Base-by-base conservation (phyloP, 92 coral and sea anemone genomes). In the Porites rus region DNA sequence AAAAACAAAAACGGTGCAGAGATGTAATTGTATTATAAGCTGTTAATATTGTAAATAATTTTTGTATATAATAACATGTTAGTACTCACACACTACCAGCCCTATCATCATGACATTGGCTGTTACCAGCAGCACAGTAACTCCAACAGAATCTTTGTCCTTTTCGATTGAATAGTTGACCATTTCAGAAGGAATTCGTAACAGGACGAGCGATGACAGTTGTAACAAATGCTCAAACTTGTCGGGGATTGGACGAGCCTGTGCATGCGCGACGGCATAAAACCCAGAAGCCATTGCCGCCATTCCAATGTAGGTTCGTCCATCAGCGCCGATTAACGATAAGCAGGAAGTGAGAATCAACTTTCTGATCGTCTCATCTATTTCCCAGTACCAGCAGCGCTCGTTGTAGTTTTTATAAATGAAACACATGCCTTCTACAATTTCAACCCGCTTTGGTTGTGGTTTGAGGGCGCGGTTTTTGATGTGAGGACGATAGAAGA, bases 261-360 rank as follows among this genome's bases (percentile, higher is more conserved):
- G 93, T 8, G 93, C 95, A 75, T 90, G 86, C 28, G 87, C 91
- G 18, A 92, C 95, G 22, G 95, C 95, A 78, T 92, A 92, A 76
- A 92, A 82, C 65, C 95, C 95, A 54, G 95, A 92, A 18, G 93
- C 95, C 93, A 90, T 92, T 31, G 95, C 95, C 9, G 90, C 88
- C 82, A 90, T 72, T 51, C 95, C 95, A n/a, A 92, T 67, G 78
- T 92, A 92, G 75, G 93, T 90, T 65, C 91, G 86, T 0, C 95
- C 95, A 62, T 92, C 95, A 9, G 95, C 87, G 46, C 95, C 95
- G 78, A 92, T 87, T 69, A 90, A 82, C 22, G 90, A 82, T 84
- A 92, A 72, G 65, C 93, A 91, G 74, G 93, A 92, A 83, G 93
- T 92, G 8, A 92, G 91, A 38, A 87, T 81, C 65, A 92, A 74